Evolutionary conservation across 2,113 vertebrate species (phyloP).

Genomic region (Coturnix japonica): DNA sequence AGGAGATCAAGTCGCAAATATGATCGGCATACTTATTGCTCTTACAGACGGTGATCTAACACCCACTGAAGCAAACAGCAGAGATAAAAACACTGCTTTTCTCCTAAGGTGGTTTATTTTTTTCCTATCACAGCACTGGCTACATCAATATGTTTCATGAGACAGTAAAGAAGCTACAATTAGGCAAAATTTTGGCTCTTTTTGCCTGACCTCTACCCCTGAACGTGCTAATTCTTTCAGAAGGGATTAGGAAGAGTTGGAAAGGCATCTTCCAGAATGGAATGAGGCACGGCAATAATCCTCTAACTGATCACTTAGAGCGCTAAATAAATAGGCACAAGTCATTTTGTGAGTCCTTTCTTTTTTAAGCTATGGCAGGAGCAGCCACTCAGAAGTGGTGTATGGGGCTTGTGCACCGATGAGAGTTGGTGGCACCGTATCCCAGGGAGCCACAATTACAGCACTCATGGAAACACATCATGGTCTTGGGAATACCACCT

Average conservation of each 20-base stretch:
- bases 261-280: background rate
- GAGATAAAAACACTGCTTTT: background rate
- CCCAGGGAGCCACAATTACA: background rate
- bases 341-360: background rate
- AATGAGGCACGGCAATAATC: background rate
- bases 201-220: background rate
- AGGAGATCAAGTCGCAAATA: background rate
- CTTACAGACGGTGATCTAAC: background rate
- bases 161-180: background rate
- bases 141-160: background rate
- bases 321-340: background rate
- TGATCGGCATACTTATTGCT: background rate
- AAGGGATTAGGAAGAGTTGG: background rate
- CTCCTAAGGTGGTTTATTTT: background rate
- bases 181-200: background rate
- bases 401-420: accelerated
- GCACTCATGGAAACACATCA: background rate
- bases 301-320: background rate
- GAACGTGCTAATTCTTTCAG: background rate
- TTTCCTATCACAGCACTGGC: background rate
- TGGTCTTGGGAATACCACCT: background rate
- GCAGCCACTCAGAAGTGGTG: accelerated
- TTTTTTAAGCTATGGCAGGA: background rate
- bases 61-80: background rate
- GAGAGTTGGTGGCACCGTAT: accelerated